Base-by-base conservation (phyloP, 2,797 vertebrate species). In the Muscicapa striata region DNA sequence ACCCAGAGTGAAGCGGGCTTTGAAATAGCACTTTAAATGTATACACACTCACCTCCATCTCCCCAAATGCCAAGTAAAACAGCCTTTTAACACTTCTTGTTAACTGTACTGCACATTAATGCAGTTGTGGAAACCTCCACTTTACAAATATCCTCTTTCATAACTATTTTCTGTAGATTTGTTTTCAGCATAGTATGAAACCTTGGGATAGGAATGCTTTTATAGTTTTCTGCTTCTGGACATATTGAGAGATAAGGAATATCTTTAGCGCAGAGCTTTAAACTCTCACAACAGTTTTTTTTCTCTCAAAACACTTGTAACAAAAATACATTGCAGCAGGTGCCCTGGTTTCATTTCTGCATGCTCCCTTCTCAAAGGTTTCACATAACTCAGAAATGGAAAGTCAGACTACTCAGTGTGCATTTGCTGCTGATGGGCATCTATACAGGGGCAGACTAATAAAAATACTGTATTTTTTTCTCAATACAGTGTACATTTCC, bases 281-380 rank as follows among this genome's bases (percentile, higher is more conserved):
- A 86, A 79, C 29, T 80, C 73, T 81, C 55, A 63, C 58, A 92
- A 87, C 67, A 92, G 23, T 1, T 23, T 85, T 84, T 52, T 52
- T 52, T 30, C 41, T 84, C 67, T 94, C 64, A 83, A 89, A 95
- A 92, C 87, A 70, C 70, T 94, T 94, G 57, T 61, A 90, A 89
- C 78, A 92, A 89, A 95, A 97, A 94, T 92, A 93, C 41, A 86
- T 93, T 95, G 72, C 59, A 67, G 59, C 93, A 86, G 95, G 91
- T 95, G 89, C 57, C 83, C 83, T 84, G 76, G 90, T 97, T 97
- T 97, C 94, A 62, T 89, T 96, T 97, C 94, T 96, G 63, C 80
- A 58, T 77, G 63, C 22, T 82, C 26, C 52, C 62, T 68, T 92
- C 81, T 91, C 80, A 81, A 70, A 90, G 81, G 83, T 96, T 93